These are phyloP conservation scores for Amyelois transitella DNA, from an alignment of 1,140 invertebrate species.

Conservation along the genomic window DNA sequence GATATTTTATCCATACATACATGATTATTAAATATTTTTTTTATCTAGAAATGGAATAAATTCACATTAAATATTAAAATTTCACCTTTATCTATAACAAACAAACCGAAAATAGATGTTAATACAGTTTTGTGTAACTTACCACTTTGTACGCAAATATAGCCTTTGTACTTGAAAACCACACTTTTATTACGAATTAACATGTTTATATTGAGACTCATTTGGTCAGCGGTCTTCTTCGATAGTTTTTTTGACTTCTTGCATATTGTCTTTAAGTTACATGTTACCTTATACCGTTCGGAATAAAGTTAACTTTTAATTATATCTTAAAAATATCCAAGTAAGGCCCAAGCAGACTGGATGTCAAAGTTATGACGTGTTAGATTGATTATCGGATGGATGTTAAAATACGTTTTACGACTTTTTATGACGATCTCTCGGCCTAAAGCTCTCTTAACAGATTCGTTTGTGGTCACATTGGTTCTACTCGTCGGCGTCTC, in stretches of 20 bases:
- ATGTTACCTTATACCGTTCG: background rate
- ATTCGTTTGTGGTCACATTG: conserved; percentile 50
- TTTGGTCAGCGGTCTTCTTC: conserved; percentile 53
- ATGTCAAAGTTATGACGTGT: conserved; percentile 75
- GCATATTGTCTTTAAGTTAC: background rate
- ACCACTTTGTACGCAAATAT: conserved; percentile 60
- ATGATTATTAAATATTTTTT: no score
- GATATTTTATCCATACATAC: no score
- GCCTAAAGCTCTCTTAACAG: conserved; percentile 52
- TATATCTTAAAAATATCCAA: conserved; percentile 8
- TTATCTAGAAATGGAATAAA: no score
- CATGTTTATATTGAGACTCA: conserved; percentile 68
- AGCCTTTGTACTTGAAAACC: conserved; percentile 35
- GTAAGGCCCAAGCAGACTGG: conserved; percentile 52
- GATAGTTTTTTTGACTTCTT: conserved; percentile 37
- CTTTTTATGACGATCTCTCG: conserved; percentile 61
- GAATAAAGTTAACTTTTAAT: background rate
- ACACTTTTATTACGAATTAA: conserved; percentile 69
- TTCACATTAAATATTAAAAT: background rate
- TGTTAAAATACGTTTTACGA: conserved; percentile 75
- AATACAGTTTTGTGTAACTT: conserved; percentile 34
- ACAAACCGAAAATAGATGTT: conserved; percentile 29
- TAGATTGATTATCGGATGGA: conserved; percentile 76
- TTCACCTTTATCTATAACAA: conserved; percentile 21
- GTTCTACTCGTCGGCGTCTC: conserved; percentile 15